Conservation (phyloP, 64 coral and sea anemone genomes). For the Acropora yongei region DNA sequence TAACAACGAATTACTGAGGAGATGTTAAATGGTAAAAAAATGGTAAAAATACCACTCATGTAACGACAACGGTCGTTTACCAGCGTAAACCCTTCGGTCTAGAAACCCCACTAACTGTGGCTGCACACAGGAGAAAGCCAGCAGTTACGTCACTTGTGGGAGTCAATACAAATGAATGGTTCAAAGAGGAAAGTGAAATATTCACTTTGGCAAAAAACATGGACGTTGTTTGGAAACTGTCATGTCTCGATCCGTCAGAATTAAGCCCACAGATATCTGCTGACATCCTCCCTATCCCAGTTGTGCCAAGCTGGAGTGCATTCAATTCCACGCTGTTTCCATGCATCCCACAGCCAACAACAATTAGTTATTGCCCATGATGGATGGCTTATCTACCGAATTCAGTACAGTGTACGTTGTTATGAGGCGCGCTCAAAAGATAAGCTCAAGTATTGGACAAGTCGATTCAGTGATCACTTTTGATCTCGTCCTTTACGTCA, state of each 20-base stretch:
- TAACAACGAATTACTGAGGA: conserved; percentile 56
- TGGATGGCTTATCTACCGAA: conserved; percentile 2
- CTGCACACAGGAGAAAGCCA: conserved; percentile 1
- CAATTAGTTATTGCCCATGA: conserved; percentile 30
- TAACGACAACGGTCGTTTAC: conserved; percentile 3
- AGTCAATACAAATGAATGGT: no score
- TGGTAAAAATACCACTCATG: conserved; percentile 32
- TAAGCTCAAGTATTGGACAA: background rate
- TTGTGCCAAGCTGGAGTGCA: conserved; percentile 39
- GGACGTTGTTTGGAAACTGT: conserved; percentile 17
- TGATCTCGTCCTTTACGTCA: conserved; percentile 42
- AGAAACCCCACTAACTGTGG: background rate
- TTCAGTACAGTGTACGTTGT: conserved; percentile 30
- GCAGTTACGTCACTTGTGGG: background rate
- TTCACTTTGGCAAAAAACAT: no score
- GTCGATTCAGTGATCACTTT: conserved; percentile 25
- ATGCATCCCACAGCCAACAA: background rate
- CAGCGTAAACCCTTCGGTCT: no score
- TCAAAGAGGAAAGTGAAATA: no score
- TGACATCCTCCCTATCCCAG: background rate
- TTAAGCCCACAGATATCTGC: background rate
- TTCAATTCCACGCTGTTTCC: conserved; percentile 40
- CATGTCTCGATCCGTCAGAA: background rate
- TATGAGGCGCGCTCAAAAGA: conserved; percentile 11
- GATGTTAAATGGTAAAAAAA: background rate